A percentile compares a stretch with the other conserved stretches of the same genome.
Evolutionary conservation across 2,888 invertebrate genomes (phyloP).

Genomic region (Teleogryllus oceanicus): DNA sequence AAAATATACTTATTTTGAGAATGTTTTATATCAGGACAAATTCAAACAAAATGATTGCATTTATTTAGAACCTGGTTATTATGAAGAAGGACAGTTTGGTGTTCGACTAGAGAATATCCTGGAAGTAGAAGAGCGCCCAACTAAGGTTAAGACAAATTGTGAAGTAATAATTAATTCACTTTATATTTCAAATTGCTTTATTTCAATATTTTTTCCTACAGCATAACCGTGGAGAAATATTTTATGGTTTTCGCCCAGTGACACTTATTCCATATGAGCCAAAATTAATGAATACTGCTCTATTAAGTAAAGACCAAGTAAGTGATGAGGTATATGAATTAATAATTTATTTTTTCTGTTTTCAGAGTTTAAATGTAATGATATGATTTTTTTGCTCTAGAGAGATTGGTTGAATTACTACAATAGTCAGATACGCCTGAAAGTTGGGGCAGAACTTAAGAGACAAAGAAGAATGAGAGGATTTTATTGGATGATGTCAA

Average conservation of each 20-base stretch:
- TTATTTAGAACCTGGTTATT: slow-evolving; percentile 79
- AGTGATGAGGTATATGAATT: slow-evolving; percentile 38
- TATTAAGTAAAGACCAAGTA: slow-evolving; percentile 80
- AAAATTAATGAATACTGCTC: slow-evolving; percentile 71
- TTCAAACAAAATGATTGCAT: too few species aligned
- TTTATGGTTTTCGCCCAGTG: slow-evolving; percentile 66
- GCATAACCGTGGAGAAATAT: slow-evolving; percentile 36
- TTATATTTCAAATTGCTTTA: too few species aligned
- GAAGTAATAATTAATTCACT: too few species aligned
- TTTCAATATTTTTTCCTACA: slow-evolving; percentile 29
- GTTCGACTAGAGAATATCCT: slow-evolving; percentile 81
- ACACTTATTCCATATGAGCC: slow-evolving; percentile 86
- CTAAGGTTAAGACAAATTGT: slow-evolving; percentile 38
- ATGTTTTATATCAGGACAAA: neutral
- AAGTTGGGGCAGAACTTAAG: slow-evolving; percentile 72
- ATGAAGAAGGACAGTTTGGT: slow-evolving; percentile 79
- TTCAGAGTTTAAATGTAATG: slow-evolving; percentile 24
- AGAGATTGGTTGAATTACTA: slow-evolving; percentile 76
- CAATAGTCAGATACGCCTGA: slow-evolving; percentile 66
- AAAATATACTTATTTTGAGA: neutral
- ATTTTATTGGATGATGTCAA: slow-evolving; percentile 81
- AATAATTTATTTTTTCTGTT: slow-evolving; percentile 11
- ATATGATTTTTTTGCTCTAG: slow-evolving; percentile 48
- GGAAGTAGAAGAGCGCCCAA: slow-evolving; percentile 57
- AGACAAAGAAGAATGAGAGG: slow-evolving; percentile 65